phyloP scores from a whole-genome alignment of 92 coral and sea anemone genomes.

The Isaurus tuberculatus region DNA sequence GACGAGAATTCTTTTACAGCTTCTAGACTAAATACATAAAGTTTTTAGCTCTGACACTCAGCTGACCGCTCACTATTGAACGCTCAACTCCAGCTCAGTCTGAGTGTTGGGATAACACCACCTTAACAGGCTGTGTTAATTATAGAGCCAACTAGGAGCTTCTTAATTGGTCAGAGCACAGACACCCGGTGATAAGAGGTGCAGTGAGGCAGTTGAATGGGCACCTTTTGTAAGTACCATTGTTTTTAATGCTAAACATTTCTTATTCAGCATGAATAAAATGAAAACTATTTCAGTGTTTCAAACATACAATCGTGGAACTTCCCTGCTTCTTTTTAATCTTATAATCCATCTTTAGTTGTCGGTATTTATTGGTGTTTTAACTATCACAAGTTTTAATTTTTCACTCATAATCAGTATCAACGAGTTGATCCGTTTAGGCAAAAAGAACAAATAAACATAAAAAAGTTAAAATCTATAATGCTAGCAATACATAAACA shows the following conservation, averaged over 20 bases:
- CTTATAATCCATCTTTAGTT: background rate
- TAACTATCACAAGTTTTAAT: too few relatives aligned
- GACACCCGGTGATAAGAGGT: background rate
- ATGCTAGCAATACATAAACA: background rate
- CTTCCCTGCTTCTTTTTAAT: background rate
- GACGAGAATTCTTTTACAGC: background rate
- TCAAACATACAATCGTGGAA: background rate
- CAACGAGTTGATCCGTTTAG: too few relatives aligned
- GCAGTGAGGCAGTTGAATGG: background rate
- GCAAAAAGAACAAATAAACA: background rate
- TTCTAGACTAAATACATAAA: background rate
- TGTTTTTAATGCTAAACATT: slow-evolving; percentile 1
- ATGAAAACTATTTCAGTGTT: background rate
- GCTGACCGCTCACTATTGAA: background rate
- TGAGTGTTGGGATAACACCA: background rate
- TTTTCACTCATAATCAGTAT: too few relatives aligned
- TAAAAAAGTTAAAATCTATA: background rate
- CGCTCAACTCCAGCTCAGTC: background rate
- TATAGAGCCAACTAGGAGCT: background rate
- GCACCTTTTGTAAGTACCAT: background rate
- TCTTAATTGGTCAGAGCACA: background rate
- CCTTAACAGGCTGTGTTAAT: background rate
- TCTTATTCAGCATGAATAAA: background rate
- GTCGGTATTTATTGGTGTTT: background rate
- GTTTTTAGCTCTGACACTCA: background rate